phyloP scores from a whole-genome alignment of 2,797 vertebrate genomes.

The Pteropus rufus region DNA sequence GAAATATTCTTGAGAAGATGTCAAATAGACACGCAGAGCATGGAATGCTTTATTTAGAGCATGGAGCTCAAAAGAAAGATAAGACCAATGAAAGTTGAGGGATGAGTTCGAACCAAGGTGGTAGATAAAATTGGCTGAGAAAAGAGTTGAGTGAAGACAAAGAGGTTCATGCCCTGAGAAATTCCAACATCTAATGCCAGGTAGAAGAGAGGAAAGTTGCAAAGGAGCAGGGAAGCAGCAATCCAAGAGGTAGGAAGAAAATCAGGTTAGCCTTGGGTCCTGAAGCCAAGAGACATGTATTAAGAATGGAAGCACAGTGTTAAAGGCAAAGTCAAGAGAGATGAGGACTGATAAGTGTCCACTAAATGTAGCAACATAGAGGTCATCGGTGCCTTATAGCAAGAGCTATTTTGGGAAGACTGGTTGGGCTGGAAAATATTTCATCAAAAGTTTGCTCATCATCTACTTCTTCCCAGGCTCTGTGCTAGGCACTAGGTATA shows the following conservation, averaged over 20 bases:
- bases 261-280: fast-evolving
- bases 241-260: background rate
- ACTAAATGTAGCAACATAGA: background rate
- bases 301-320: background rate
- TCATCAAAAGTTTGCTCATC: background rate
- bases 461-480: background rate
- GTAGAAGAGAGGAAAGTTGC: background rate
- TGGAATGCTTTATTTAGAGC: background rate
- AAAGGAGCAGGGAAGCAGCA: background rate
- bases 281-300: background rate
- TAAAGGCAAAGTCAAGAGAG: background rate
- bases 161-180: background rate
- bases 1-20: background rate
- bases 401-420: background rate
- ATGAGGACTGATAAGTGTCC: background rate
- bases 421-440: background rate
- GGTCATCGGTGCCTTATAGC: background rate
- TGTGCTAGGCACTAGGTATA: too few species aligned
- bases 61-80: background rate
- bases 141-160: background rate
- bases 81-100: background rate
- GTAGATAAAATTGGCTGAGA: background rate
- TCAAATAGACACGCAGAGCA: too few species aligned
- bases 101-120: background rate
- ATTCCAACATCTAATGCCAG: background rate